Base-by-base conservation (phyloP, 2,113 vertebrate genomes). In the Etheostoma spectabile region DNA sequence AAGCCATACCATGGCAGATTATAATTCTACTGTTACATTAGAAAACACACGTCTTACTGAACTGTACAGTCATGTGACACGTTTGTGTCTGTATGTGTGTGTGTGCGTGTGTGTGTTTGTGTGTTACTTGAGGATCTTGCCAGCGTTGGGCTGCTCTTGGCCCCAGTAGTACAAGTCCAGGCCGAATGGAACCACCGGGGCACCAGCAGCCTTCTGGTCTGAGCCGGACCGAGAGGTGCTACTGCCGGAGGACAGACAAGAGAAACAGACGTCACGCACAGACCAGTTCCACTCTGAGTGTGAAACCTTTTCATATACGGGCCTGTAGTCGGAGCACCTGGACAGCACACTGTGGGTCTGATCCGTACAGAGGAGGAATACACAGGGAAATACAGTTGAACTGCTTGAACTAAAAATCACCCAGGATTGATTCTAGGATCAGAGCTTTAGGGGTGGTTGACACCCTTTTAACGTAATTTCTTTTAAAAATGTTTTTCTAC, bases 121-220 rank as follows among this genome's bases (percentile, higher is more conserved):
- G 16, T 7, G 0, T 80, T 96, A 98, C 98, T 96, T 97, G 89
- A 98, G 79, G 86, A 98, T 96, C 93, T 95, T 97, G 48, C 96
- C 96, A 2, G 95, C 88, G 12, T 73, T 91, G 11, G 93, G 95
- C 86, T 96, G 96, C 65, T 99, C 96, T 92, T 97, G 84, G 68
- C 96, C 97, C 98, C 98, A 99, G 93, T 96, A 96, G 87, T 96
- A 97, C 59, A 99, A 94, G 73, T 99, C 98, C 79, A 97, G 86
- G 57, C 97, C 97, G 48, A 98, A 99, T 1, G 97, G 96, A 80
- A 99, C 90, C 6, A 98, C 59, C 0, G 97, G 98, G 8, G 95
- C 96, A 48, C 91, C 93, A 6, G 85, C 84, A 48, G 86, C 69
- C 77, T 95, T 93, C 74, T 92, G 91, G 0, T 88, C 90, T 52